These are phyloP conservation scores for Caenorhabditis macrosperma DNA, from an alignment of 2,888 invertebrate genomes.

Conservation along the genomic window DNA sequence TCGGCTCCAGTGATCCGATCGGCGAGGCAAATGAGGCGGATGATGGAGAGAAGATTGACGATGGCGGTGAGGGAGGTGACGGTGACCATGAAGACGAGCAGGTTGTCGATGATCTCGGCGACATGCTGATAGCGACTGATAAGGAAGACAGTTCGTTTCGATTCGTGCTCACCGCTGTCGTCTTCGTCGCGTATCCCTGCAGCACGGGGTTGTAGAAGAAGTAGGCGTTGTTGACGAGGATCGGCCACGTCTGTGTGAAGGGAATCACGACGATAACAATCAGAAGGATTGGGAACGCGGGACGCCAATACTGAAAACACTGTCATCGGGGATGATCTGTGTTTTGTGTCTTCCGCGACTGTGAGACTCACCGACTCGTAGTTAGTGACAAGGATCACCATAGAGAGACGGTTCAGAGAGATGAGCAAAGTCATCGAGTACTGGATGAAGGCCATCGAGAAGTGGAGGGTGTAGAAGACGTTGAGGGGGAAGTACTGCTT, in stretches of 20 bases:
- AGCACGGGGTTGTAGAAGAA: constrained; percentile 18
- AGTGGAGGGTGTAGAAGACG: constrained; percentile 51
- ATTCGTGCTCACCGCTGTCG: background rate
- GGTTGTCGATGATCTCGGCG: too few species aligned
- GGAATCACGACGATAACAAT: constrained; percentile 7
- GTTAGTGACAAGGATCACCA: constrained; percentile 38
- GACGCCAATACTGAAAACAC: constrained; percentile 23
- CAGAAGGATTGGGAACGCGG: constrained; percentile 13
- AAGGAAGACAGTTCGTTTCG: too few species aligned
- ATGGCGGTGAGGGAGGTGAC: constrained; percentile 12
- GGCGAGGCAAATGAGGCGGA: constrained; percentile 15
- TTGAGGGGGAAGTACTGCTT: constrained; percentile 18
- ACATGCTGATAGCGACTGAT: too few species aligned
- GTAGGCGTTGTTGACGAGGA: constrained; percentile 22
- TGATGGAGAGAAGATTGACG: constrained; percentile 20
- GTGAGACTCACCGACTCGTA: constrained; percentile 29
- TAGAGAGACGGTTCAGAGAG: constrained; percentile 44
- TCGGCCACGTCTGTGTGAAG: constrained; percentile 26
- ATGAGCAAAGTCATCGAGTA: constrained; percentile 47
- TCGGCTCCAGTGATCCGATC: constrained; percentile 32
- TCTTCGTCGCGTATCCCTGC: constrained; percentile 24
- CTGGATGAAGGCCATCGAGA: constrained; percentile 47
- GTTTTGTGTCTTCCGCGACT: background rate
- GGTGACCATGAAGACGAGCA: constrained; percentile 29
- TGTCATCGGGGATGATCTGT: background rate